These are phyloP conservation scores for Mustela lutreola DNA, from an alignment of 2,113 vertebrate genomes.

Conservation along the genomic window DNA sequence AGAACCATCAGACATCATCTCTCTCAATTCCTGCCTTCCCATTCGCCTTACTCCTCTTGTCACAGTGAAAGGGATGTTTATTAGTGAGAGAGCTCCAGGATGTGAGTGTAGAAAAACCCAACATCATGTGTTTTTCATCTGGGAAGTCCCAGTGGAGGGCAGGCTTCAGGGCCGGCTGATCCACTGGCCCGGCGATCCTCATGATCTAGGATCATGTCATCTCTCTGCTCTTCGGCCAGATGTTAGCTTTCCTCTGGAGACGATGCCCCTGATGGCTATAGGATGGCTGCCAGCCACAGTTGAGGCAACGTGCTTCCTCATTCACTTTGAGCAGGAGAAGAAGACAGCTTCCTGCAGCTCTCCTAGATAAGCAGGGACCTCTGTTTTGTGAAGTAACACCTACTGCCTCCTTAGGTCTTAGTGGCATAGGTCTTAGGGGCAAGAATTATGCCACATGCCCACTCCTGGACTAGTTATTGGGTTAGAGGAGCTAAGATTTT, in stretches of 20 bases:
- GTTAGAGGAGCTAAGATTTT: not conserved
- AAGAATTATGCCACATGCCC: not conserved
- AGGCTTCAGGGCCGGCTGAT: not conserved
- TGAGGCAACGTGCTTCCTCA: not conserved
- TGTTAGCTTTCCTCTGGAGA: not conserved
- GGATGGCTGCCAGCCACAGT: not conserved
- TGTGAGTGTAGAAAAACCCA: not conserved
- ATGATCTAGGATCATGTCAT: not conserved
- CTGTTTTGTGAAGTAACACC: not conserved
- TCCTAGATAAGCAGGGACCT: not conserved
- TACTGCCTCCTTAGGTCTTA: not conserved
- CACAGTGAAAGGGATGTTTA: not conserved
- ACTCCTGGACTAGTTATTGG: not conserved
- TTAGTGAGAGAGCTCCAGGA: not conserved
- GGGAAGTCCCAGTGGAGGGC: not conserved
- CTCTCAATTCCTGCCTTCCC: not conserved
- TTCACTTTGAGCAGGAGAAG: not conserved
- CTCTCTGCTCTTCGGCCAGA: not conserved
- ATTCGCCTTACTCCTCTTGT: not conserved
- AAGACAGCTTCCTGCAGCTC: not conserved
- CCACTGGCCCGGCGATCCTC: not conserved
- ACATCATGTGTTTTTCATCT: not conserved
- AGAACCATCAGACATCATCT: not conserved
- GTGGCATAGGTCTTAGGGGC: not conserved
- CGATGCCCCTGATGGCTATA: not conserved